Conservation (phyloP, 1,140 invertebrate genomes). For the Monochamus saltuarius region DNA sequence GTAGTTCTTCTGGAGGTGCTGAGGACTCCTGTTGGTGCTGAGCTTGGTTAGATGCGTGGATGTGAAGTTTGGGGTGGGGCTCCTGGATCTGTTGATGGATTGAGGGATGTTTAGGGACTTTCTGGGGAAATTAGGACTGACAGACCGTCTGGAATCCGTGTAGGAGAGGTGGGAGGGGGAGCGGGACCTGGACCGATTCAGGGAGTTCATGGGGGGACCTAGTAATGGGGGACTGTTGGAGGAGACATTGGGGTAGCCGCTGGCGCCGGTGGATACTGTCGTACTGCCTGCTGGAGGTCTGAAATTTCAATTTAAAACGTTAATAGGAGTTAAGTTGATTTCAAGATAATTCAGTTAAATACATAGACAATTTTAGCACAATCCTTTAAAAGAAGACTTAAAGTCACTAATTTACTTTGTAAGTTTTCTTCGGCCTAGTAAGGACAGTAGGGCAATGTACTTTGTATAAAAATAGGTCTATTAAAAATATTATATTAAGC, state of each 20-base stretch:
- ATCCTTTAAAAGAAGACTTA: too few species aligned
- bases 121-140: constrained; percentile 44
- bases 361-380: too few species aligned
- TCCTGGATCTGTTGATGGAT: constrained; percentile 37
- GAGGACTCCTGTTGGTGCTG: constrained; percentile 31
- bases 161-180: constrained; percentile 43
- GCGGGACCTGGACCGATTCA: constrained; percentile 54
- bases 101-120: constrained; percentile 40
- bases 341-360: too few species aligned
- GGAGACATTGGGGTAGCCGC: constrained; percentile 14
- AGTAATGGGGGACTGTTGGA: constrained; percentile 30
- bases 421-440: too few species aligned
- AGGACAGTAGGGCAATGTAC: too few species aligned
- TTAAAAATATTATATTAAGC: too few species aligned
- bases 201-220: constrained; percentile 48
- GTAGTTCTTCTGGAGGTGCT: constrained; percentile 28
- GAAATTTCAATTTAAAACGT: constrained; percentile 11
- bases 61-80: constrained; percentile 48
- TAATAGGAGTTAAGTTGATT: not conserved
- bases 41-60: constrained; percentile 46
- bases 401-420: too few species aligned
- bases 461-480: too few species aligned
- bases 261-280: not conserved
- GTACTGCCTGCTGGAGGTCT: constrained; percentile 9
- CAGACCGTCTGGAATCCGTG: constrained; percentile 38